A percentile compares a stretch with the other conserved stretches of the same genome.
phyloP scores from a whole-genome alignment of 2,113 vertebrate species.

The Phalacrocorax pelagicus region DNA sequence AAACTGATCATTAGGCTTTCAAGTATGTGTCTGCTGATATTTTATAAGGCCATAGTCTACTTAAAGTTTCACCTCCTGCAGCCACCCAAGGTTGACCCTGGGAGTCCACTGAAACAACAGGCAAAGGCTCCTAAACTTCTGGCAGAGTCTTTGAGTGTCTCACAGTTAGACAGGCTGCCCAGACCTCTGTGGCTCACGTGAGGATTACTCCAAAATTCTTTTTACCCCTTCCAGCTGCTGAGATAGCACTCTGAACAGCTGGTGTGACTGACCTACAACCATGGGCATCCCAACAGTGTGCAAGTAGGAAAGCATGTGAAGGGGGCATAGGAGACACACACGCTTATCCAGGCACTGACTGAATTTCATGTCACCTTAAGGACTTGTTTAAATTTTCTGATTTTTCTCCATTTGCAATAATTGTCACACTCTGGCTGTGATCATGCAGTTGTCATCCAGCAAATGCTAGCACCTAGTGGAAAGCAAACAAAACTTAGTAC shows the following conservation, averaged over 20 bases:
- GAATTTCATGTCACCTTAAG: not conserved
- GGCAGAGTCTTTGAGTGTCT: not conserved
- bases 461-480: not conserved
- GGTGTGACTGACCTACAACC: not conserved
- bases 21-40: constrained; percentile 56
- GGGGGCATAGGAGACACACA: not conserved
- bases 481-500: not conserved
- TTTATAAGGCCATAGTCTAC: constrained; percentile 58
- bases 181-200: not conserved
- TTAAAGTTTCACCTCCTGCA: constrained; percentile 61
- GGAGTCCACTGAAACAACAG: constrained; percentile 19
- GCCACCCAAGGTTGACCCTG: not conserved
- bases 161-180: not conserved
- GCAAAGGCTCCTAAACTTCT: constrained; percentile 31
- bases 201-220: not conserved
- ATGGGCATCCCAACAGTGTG: not conserved
- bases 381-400: not conserved
- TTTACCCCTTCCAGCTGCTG: not conserved
- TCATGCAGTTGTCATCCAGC: not conserved
- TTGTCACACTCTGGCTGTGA: not conserved
- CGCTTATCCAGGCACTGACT: not conserved
- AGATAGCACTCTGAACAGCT: not conserved
- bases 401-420: not conserved
- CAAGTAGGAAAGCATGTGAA: rapidly evolving
- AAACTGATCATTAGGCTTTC: constrained; percentile 66